Conservation (phyloP, 2,797 vertebrate genomes). For the Eleutherodactylus coqui region DNA sequence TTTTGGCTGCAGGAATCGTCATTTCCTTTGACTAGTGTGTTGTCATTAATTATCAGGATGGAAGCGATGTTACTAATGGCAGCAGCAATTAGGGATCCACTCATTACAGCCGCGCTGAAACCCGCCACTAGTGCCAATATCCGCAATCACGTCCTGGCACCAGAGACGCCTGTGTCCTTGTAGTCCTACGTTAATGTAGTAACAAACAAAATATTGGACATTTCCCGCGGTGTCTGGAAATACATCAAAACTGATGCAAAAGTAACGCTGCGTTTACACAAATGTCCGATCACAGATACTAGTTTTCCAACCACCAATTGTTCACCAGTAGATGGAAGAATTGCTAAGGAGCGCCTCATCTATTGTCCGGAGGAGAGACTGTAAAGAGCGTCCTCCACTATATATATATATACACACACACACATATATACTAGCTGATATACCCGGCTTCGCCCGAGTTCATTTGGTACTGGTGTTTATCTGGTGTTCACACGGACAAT, state of each 20-base stretch:
- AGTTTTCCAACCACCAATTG: background rate
- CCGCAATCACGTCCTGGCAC: background rate
- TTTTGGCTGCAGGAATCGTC: background rate
- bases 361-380: no score
- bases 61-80: no score
- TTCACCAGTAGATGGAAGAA: background rate
- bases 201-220: conserved; percentile 5
- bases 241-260: background rate
- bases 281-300: background rate
- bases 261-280: background rate
- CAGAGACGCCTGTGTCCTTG: background rate
- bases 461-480: no score
- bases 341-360: no score
- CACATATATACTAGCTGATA: no score
- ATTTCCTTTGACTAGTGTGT: background rate
- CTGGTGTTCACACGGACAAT: no score
- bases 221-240: background rate
- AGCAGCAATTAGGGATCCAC: conserved; percentile 1
- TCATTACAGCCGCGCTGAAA: background rate
- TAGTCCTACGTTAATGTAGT: background rate
- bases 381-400: no score
- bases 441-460: no score
- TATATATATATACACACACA: no score
- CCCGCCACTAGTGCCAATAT: background rate
- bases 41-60: conserved; percentile 9